Evolutionary conservation across 2,113 vertebrate species (phyloP), one percentile per base, ranked within the genome.

Genomic region (Diadophis punctatus): DNA sequence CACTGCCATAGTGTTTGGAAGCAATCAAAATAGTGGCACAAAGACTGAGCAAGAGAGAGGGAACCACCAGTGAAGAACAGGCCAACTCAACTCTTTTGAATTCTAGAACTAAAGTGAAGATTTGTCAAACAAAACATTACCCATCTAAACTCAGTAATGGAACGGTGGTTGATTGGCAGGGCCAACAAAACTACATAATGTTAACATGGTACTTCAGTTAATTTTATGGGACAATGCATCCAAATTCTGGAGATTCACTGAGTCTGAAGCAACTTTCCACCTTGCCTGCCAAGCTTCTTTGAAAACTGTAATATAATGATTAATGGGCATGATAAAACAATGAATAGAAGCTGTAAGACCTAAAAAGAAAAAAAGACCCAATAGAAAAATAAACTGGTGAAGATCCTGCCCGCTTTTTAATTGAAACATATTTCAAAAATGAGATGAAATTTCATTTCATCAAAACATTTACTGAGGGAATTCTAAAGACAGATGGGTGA

Each of bases 381-480:
- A 2, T 88, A 95, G 96, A 91, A 94, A 96, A 97, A 97, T 93
- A 92, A 96, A 96, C 7, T 91, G 94, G 0, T 1, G 58, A 92
- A 95, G 92, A 96, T 96, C 74, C 93, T 90, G 93, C 86, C 94
- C 90, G 0, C 1, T 56, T 96, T 95, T 96, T 96, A 97, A 97
- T 93, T 96, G 96, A 96, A 96, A 93, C 94, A 96, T 96, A 97
- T 97, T 97, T 96, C 22, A 96, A 87, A 58, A 95, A 94, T 25
- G 92, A 89, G 51, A 95, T 93, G 94, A 95, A 94, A 90, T 94
- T 97, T 96, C 86, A 95, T 96, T 95, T 96, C 88, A 96, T 94
- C n/a, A 92, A 93, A 92, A 94, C 8, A 88, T 0, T 80, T 91
- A 91, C 14, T 39, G 16, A 1, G 0, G 0, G 88, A 74, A 86